Conservation (phyloP, 2,888 invertebrate genomes). For the Willowsia nigromaculata region DNA sequence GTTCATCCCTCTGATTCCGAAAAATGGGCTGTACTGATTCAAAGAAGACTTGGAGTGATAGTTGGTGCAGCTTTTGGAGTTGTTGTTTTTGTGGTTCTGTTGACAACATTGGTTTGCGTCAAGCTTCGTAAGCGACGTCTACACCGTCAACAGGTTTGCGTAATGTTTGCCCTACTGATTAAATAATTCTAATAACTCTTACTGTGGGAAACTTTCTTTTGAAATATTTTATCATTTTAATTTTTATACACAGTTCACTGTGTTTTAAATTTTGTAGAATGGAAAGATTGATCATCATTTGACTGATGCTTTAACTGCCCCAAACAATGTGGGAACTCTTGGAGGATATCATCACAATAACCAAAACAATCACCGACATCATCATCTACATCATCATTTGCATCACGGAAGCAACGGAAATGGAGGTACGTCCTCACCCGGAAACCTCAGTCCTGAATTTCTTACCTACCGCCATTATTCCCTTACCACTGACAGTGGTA, state of each 20-base stretch:
- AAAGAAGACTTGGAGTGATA: constrained; percentile 90
- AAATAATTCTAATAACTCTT: not conserved
- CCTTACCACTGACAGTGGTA: constrained; percentile 74
- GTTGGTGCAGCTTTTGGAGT: constrained; percentile 93
- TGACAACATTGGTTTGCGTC: constrained; percentile 91
- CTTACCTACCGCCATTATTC: constrained; percentile 78
- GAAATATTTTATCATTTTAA: not conserved
- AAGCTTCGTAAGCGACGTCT: constrained; percentile 90
- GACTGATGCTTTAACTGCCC: constrained; percentile 75
- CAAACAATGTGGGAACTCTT: constrained; percentile 78
- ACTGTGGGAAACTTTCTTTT: not conserved
- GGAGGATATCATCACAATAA: constrained; percentile 74
- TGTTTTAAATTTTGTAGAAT: constrained; percentile 65
- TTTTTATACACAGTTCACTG: not conserved
- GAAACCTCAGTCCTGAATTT: constrained; percentile 78
- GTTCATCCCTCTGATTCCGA: constrained; percentile 80
- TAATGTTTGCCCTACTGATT: too few species aligned
- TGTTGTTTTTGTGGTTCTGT: constrained; percentile 90
- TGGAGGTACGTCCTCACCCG: constrained; percentile 71
- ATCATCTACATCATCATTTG: constrained; percentile 69
- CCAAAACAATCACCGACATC: constrained; percentile 71
- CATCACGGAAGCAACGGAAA: constrained; percentile 74
- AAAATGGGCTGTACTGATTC: constrained; percentile 84
- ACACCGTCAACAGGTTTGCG: constrained; percentile 75
- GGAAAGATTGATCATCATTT: constrained; percentile 78